Base-by-base conservation (phyloP, 2,113 vertebrate species). In the Caranx melampygus region DNA sequence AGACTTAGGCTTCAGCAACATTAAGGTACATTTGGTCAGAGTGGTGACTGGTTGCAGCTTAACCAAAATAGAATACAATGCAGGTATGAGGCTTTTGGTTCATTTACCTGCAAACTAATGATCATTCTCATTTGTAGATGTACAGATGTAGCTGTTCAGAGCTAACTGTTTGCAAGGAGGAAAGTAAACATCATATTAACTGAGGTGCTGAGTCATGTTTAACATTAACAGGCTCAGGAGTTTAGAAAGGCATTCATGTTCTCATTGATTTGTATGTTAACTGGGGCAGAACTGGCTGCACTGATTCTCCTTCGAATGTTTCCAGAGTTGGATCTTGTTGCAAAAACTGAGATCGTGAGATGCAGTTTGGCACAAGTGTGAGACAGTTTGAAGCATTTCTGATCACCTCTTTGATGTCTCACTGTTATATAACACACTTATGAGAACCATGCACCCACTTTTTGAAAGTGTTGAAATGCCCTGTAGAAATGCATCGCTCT, bases 151-250 rank as follows among this genome's bases (percentile, higher is more conserved):
- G 7, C 21, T 54, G 52, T 54, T 21, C 5, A 21, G 52, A 9
- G 52, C 20, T 21, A 54, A 54, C 12, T 54, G 26, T 26, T 26
- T 26, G 1, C 26, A 26, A 26, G 26, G 26, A 26, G 26, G 26
- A 26, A 26, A 26, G 26, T 26, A 26, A 26, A 26, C 1, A 26
- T 26, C 26, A 26, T 26, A 26, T 26, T 26, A 26, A 26, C 26
- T 26, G 26, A 80, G 54, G 49, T 66, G 20, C 33, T 51, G 18
- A 57, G 26, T 78, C 6, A 9, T 55, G 16, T 78, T 74, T 74
- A 11, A n/a, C 42, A 52, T 12, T 16, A 64, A n/a, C 44, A 37
- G 20, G 31, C 18, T n/a, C 45, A 4, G 52, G 52, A 34, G 47
- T n/a, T 79, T 47, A 13, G 42, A 65, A n/a, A 49, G 31, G 58